Percentiles rank a stretch among this genome's conserved stretches.
Evolutionary conservation across 2,113 vertebrate species (phyloP).

Genomic region (Chionodraco myersi): DNA sequence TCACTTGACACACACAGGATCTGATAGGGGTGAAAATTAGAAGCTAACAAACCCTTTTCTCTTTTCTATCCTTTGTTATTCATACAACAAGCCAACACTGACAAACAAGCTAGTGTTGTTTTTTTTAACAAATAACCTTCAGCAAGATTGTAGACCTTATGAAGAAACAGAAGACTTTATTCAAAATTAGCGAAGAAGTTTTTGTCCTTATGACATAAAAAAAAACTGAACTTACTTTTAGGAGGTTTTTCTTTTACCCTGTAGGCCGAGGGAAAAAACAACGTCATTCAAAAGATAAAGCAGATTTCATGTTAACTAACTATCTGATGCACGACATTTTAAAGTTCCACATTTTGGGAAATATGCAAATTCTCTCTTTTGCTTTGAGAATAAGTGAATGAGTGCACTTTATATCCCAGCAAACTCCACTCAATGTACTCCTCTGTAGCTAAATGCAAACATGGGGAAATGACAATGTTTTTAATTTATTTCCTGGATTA

Average conservation of each 20-base stretch:
- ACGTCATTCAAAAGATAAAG: background rate
- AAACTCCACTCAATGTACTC: too few relatives aligned
- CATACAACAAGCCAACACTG: background rate
- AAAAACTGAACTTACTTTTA: constrained; percentile 80
- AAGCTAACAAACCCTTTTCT: background rate
- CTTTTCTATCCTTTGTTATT: background rate
- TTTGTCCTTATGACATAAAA: background rate
- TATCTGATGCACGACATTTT: background rate
- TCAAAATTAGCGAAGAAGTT: background rate
- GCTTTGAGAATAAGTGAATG: too few relatives aligned
- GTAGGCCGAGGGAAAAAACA: constrained; percentile 33
- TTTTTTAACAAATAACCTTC: background rate
- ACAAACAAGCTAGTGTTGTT: background rate
- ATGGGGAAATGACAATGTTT: too few relatives aligned
- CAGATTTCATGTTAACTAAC: background rate
- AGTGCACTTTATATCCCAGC: too few relatives aligned
- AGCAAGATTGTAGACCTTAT: background rate
- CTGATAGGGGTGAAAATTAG: background rate
- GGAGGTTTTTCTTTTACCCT: constrained; percentile 81
- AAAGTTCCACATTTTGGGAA: background rate
- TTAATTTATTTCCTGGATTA: too few relatives aligned
- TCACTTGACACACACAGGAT: background rate
- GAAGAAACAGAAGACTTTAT: background rate
- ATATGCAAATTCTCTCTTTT: background rate
- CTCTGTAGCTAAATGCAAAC: too few relatives aligned